phyloP scores from a whole-genome alignment of 2,113 vertebrate species.

The Serinus canaria region DNA sequence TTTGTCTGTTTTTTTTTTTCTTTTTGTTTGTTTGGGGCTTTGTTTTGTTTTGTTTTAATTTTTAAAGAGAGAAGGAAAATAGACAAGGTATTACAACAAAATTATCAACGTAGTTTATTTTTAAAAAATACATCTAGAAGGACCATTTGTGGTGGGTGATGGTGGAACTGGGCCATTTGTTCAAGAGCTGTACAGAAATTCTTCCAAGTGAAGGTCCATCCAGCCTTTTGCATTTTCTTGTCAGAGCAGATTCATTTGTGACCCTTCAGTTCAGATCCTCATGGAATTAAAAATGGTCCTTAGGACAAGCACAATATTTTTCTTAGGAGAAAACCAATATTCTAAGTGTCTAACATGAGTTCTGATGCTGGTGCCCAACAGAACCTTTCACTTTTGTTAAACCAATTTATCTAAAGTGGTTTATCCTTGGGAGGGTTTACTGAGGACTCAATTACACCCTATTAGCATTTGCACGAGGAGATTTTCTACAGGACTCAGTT shows the following conservation, averaged over 20 bases:
- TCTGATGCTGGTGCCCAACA: background rate
- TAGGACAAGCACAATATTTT: background rate
- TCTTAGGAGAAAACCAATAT: accelerated
- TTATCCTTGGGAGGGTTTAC: background rate
- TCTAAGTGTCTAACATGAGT: background rate
- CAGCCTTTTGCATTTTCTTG: background rate
- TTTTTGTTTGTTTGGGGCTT: background rate
- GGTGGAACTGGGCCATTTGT: background rate
- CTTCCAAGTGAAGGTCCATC: background rate
- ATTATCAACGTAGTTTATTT: background rate
- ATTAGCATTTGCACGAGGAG: background rate
- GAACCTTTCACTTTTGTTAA: background rate
- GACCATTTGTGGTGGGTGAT: background rate
- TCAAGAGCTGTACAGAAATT: background rate
- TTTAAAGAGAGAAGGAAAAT: background rate
- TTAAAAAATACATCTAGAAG: background rate
- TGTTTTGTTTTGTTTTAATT: background rate
- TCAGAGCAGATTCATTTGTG: background rate
- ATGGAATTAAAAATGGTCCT: background rate
- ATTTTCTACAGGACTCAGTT: background rate
- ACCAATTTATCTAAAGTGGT: background rate
- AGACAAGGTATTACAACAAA: background rate
- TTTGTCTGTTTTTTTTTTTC: background rate
- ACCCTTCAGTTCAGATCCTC: background rate
- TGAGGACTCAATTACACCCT: background rate